Conservation (phyloP, 2,888 invertebrate genomes). For the Apamea epomidion region DNA sequence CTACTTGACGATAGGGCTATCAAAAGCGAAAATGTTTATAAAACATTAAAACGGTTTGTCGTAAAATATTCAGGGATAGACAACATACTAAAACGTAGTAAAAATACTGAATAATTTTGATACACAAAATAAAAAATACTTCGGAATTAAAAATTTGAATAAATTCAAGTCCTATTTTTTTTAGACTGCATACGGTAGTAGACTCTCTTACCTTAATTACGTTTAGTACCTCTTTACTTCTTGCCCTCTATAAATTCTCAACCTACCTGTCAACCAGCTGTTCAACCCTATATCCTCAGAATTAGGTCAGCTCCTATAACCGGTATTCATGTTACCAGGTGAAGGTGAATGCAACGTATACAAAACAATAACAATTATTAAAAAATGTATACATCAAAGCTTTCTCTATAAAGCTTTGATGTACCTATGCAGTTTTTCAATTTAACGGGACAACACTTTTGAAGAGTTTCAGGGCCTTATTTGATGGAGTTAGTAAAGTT, state of each 20-base stretch:
- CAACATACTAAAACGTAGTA: neutral
- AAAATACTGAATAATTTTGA: neutral
- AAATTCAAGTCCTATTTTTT: neutral
- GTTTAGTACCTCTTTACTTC: neutral
- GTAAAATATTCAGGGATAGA: neutral
- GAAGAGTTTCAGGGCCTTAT: neutral
- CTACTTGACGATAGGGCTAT: slow-evolving; percentile 50
- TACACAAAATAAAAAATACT: neutral
- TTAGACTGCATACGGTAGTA: neutral
- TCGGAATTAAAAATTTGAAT: too few species aligned
- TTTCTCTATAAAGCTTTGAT: slow-evolving; percentile 42
- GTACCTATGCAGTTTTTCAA: slow-evolving; percentile 30
- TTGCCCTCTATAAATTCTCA: neutral
- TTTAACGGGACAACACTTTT: neutral
- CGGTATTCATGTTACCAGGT: slow-evolving; percentile 65
- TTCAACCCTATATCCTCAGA: slow-evolving; percentile 56
- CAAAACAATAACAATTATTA: slow-evolving; percentile 59
- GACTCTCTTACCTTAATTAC: neutral
- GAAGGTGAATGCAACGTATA: slow-evolving; percentile 62
- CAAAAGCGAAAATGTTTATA: neutral
- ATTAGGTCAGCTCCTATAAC: slow-evolving; percentile 62
- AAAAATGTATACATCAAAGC: slow-evolving; percentile 3
- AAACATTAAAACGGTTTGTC: too few species aligned
- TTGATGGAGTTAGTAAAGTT: neutral
- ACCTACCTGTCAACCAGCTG: neutral